Conservation (phyloP, 2,113 vertebrate species). For the Cynocephalus volans region DNA sequence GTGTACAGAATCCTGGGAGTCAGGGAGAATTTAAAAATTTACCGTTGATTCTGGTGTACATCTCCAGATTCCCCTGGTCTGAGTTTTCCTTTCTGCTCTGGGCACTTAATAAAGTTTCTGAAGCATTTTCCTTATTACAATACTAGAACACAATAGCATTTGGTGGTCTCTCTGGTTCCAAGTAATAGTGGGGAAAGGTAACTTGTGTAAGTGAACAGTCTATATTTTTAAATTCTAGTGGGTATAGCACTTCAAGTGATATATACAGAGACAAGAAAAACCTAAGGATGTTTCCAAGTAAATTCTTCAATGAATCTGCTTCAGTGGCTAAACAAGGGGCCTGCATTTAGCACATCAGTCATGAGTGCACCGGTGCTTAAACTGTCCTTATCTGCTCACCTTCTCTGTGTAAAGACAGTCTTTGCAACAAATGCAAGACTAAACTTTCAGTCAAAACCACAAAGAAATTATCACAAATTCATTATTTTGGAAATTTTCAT, state of each 20-base stretch:
- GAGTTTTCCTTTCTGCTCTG: rapidly evolving
- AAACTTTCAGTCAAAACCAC: not conserved
- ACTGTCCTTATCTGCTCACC: rapidly evolving
- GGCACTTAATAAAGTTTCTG: rapidly evolving
- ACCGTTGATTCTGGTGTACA: rapidly evolving
- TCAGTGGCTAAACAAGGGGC: rapidly evolving
- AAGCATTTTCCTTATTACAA: not conserved
- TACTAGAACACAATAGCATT: no score
- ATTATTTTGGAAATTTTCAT: not conserved
- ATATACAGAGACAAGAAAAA: not conserved
- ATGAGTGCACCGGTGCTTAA: rapidly evolving
- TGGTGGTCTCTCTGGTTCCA: not conserved
- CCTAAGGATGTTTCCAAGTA: not conserved
- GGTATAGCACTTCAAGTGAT: not conserved
- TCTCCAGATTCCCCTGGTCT: rapidly evolving
- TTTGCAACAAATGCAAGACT: not conserved
- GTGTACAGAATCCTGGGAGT: rapidly evolving
- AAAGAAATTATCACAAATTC: not conserved
- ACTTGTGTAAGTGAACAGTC: not conserved
- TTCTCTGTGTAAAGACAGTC: not conserved
- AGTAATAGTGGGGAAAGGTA: no score
- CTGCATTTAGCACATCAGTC: rapidly evolving
- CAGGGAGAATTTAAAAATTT: rapidly evolving
- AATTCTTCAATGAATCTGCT: not conserved
- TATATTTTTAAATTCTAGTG: not conserved